Evolutionary conservation across 2,113 vertebrate genomes (phyloP).

Genomic region (Bolborhynchus lineola): DNA sequence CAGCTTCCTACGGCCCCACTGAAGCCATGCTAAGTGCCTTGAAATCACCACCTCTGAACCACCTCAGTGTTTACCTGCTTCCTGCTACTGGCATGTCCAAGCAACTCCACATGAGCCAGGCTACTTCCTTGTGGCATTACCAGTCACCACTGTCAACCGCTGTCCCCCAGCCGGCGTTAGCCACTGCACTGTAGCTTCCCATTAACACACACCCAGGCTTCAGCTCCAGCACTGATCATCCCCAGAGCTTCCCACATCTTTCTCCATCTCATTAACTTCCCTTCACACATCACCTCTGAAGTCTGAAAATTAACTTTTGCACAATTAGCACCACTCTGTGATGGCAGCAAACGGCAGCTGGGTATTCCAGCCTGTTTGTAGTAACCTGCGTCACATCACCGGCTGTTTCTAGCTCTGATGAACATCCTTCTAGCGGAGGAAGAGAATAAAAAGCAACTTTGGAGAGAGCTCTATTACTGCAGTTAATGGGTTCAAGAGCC

Average conservation of each 20-base stretch:
- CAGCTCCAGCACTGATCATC: fast-evolving
- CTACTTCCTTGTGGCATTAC: background rate
- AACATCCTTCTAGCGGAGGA: background rate
- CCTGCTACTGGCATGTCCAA: background rate
- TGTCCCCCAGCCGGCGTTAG: background rate
- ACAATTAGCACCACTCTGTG: fast-evolving
- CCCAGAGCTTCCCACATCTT: background rate
- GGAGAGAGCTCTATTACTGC: background rate
- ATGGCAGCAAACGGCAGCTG: background rate
- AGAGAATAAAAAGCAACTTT: conserved; percentile 20
- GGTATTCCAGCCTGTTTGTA: background rate
- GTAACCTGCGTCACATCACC: background rate
- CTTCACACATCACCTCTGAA: background rate
- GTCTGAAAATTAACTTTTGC: background rate
- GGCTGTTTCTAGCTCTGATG: background rate
- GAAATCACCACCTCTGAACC: background rate
- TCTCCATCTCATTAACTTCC: background rate
- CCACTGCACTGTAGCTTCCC: background rate
- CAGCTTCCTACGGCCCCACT: background rate
- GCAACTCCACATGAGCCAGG: background rate
- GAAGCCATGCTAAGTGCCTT: background rate
- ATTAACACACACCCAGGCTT: background rate
- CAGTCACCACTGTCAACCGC: background rate
- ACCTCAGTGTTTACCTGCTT: background rate
- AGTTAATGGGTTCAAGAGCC: conserved; percentile 43